Evolutionary conservation across 1,140 invertebrate genomes (phyloP), one percentile per base, ranked within the genome.

Genomic region (Drosophila miranda): DNA sequence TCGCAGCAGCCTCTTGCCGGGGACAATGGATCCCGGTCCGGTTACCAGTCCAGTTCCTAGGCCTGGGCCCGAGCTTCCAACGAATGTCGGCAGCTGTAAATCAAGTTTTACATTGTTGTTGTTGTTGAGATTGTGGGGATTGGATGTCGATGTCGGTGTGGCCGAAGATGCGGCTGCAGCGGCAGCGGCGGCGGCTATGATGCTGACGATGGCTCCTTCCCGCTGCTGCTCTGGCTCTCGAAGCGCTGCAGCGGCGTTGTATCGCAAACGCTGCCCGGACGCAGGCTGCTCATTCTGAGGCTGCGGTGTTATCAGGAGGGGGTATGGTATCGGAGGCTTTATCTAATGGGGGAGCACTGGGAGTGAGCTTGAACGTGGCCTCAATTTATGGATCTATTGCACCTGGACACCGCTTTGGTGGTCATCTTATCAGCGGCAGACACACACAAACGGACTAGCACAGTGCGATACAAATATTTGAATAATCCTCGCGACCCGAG

Each of bases 51-150:
- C 30, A 34, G 9, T 34, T 34, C 30, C 30, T 11, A 13, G 34
- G 34, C 34, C 34, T 1, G 34, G 4, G 11, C 3, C 34, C 14
- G 55, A 21, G 45, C 53, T 46, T 21, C 50, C 70, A 8, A 68
- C 75, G 51, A 75, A 87, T 6, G 52, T 67, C 26, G 82, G 78
- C 67, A 87, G 57, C 49, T 87, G 76, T 49, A 87, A 63, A 59
- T 90, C 78, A 51, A 87, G 66, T 63, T 90, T 90, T 34, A 89
- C 88, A 71, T 82, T 77, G 56, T 90, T 87, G 53, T 83, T 70
- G 21, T 78, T 83, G 49, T 78, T 81, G 21, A 43, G 43, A 49
- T 46, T 66, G 30, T 5, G 34, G 34, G 34, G 11, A 38, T 38
- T 38, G 34, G 34, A 5, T 13, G 30, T 38, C 4, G 66, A 13